Evolutionary conservation across 1,140 invertebrate species (phyloP).

Genomic region (Drosophila equinoxialis): DNA sequence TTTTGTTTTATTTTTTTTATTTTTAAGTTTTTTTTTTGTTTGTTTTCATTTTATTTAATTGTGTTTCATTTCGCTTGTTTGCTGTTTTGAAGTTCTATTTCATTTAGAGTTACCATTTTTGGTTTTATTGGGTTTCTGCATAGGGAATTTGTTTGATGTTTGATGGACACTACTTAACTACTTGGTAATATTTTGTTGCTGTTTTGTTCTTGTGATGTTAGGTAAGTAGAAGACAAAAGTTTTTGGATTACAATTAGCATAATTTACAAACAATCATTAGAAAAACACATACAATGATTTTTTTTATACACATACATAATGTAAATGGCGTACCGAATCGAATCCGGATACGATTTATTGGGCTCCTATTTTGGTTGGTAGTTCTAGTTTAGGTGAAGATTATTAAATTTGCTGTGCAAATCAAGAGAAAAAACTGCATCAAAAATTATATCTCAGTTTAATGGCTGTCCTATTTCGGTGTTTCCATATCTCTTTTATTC

Average conservation of each 20-base stretch:
- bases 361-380: slow-evolving; percentile 17
- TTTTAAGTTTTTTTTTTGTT: not conserved
- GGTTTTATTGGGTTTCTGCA: slow-evolving; percentile 34
- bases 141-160: slow-evolving; percentile 50
- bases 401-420: slow-evolving; percentile 22
- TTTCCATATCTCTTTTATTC: not conserved
- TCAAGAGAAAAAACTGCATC: slow-evolving; percentile 26
- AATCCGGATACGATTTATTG: not conserved
- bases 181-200: slow-evolving; percentile 45
- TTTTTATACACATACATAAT: slow-evolving; percentile 30
- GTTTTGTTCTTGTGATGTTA: not conserved
- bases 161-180: slow-evolving; percentile 71
- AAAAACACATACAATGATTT: slow-evolving; percentile 50
- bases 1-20: not conserved
- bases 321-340: not conserved
- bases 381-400: slow-evolving; percentile 8
- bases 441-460: slow-evolving; percentile 56
- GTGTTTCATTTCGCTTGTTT: slow-evolving; percentile 71
- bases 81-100: slow-evolving; percentile 53
- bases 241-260: slow-evolving; percentile 56
- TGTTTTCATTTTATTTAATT: slow-evolving; percentile 57
- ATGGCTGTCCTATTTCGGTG: slow-evolving; percentile 41
- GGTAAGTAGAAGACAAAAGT: slow-evolving; percentile 58
- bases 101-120: slow-evolving; percentile 57
- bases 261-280: slow-evolving; percentile 59